These are phyloP conservation scores for Sus cebifrons DNA, from an alignment of 2,797 vertebrate species.

Conservation along the genomic window DNA sequence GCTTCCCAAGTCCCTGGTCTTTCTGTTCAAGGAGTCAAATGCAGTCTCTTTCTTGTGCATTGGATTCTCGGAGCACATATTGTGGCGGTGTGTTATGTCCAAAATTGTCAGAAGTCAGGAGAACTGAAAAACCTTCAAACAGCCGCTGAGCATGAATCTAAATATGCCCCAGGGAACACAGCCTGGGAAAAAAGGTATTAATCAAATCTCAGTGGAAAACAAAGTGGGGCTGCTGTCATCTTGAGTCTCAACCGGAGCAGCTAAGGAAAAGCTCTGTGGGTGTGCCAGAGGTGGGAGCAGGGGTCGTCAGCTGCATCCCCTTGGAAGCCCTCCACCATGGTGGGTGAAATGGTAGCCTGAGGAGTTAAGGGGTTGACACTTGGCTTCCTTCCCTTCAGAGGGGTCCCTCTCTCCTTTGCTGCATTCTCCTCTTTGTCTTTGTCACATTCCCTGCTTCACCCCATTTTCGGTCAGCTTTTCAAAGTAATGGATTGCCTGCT, in stretches of 20 bases:
- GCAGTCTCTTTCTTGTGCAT: neutral
- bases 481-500: neutral
- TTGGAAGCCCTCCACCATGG: neutral
- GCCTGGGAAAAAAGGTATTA: constrained; percentile 14
- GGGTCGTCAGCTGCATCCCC: neutral
- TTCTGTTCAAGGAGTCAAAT: neutral
- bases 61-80: neutral
- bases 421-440: neutral
- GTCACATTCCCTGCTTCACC: neutral
- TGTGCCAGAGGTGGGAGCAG: rapidly evolving
- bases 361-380: neutral
- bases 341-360: rapidly evolving
- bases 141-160: constrained; percentile 1
- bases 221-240: constrained; percentile 51
- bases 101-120: constrained; percentile 19
- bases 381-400: neutral
- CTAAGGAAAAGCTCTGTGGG: neutral
- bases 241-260: constrained; percentile 39
- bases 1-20: neutral
- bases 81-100: neutral
- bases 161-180: constrained; percentile 11
- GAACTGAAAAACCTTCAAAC: neutral
- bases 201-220: constrained; percentile 73
- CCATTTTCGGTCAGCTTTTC: neutral
- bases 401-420: neutral